Evolutionary conservation across 2,888 invertebrate species (phyloP).

Genomic region (Biston betularia): DNA sequence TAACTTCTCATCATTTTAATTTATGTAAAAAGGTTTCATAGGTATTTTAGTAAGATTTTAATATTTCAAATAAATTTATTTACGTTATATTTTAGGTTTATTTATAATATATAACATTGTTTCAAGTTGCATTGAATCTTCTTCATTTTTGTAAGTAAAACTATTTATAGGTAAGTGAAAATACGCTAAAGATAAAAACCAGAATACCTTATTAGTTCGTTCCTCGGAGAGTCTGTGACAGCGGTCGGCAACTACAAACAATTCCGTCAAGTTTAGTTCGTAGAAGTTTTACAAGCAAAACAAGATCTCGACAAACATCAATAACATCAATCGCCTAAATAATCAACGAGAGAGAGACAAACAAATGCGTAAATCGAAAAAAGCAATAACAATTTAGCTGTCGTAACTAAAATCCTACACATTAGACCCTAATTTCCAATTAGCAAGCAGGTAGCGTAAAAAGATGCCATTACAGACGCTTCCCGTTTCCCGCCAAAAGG

Average conservation of each 20-base stretch:
- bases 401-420: conserved; percentile 79
- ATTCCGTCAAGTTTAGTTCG: neutral
- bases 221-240: no score
- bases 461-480: conserved; percentile 80
- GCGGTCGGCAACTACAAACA: neutral
- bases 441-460: conserved; percentile 85
- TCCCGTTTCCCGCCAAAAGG: conserved; percentile 79
- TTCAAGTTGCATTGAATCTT: no score
- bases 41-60: no score
- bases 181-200: neutral
- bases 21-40: no score
- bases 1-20: no score
- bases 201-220: neutral
- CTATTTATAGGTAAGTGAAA: no score
- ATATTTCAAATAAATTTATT: no score
- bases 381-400: conserved; percentile 73
- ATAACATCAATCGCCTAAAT: conserved; percentile 53
- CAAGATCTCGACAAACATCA: conserved; percentile 42
- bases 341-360: conserved; percentile 63
- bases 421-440: conserved; percentile 84
- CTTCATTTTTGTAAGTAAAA: no score
- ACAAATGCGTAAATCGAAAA: conserved; percentile 75
- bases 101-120: no score
- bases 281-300: conserved; percentile 23
- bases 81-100: no score